phyloP scores from a whole-genome alignment of 2,797 vertebrate species.

The Chrosomus eos region DNA sequence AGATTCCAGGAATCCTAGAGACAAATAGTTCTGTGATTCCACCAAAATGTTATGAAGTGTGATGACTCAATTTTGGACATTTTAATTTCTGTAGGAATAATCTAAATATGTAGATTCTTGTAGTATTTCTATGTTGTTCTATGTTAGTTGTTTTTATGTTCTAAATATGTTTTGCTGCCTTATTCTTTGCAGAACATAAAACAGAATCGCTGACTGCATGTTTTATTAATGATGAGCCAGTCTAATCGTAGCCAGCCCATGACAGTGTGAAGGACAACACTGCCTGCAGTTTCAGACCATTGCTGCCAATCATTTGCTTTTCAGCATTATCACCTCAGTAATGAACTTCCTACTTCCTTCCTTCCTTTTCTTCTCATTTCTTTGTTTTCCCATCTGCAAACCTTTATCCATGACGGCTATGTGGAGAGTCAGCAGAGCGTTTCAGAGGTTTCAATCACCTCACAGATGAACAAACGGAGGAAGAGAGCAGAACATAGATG shows the following conservation, averaged over 20 bases:
- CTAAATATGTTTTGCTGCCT: background rate
- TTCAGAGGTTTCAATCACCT: conserved; percentile 53
- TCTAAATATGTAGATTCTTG: background rate
- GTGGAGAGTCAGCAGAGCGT: conserved; percentile 26
- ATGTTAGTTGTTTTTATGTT: background rate
- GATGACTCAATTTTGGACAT: background rate
- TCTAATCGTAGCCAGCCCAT: conserved; percentile 12
- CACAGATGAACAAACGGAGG: conserved; percentile 44
- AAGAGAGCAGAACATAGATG: conserved; percentile 58
- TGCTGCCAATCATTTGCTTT: conserved; percentile 54
- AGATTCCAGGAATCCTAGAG: background rate
- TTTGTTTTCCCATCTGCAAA: conserved; percentile 42
- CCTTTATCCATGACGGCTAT: conserved; percentile 46
- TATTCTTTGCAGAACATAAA: background rate
- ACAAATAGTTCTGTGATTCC: background rate
- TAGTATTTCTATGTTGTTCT: background rate
- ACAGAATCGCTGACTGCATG: background rate
- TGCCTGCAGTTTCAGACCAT: conserved; percentile 32
- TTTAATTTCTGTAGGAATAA: background rate
- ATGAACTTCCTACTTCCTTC: conserved; percentile 52
- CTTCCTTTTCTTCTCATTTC: conserved; percentile 29
- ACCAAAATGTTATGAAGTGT: background rate
- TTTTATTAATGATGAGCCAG: conserved; percentile 14
- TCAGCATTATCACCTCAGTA: conserved; percentile 55
- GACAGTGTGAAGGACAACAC: conserved; percentile 35